phyloP scores from a whole-genome alignment of 1,140 invertebrate species.

The Orius insidiosus region DNA sequence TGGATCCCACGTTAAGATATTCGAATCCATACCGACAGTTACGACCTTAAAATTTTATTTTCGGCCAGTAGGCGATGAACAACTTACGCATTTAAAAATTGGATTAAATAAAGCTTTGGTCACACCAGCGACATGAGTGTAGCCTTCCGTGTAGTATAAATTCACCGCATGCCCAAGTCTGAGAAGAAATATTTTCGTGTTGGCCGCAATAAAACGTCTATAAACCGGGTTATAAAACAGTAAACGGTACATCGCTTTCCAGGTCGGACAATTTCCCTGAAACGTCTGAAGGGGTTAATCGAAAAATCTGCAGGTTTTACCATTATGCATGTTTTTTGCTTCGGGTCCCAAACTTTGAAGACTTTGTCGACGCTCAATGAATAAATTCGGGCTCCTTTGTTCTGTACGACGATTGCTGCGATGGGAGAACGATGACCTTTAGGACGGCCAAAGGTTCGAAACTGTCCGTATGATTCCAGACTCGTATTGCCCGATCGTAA shows the following conservation, averaged over 20 bases:
- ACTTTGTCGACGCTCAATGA: conserved; percentile 44
- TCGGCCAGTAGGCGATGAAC: neutral
- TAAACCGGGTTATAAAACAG: conserved; percentile 8
- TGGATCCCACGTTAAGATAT: conserved; percentile 55
- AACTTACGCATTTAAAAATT: conserved; percentile 39
- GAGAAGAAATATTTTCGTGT: conserved; percentile 2
- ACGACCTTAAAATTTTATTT: conserved; percentile 26
- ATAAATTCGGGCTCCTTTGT: conserved; percentile 32
- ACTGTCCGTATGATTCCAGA: conserved; percentile 61
- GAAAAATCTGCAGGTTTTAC: conserved; percentile 21
- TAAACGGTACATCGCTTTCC: neutral
- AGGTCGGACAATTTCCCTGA: conserved; percentile 4
- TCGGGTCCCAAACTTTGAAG: conserved; percentile 51
- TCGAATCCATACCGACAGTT: conserved; percentile 47
- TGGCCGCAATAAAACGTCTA: neutral
- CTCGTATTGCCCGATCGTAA: conserved; percentile 45
- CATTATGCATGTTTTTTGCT: conserved; percentile 36
- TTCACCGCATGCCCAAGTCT: conserved; percentile 3
- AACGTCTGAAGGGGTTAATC: neutral
- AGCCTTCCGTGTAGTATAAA: conserved; percentile 3
- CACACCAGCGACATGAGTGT: conserved; percentile 34
- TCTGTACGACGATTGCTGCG: conserved; percentile 36
- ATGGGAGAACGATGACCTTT: conserved; percentile 51
- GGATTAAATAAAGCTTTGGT: conserved; percentile 47
- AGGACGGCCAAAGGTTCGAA: conserved; percentile 38